phyloP scores from a whole-genome alignment of 2,113 vertebrate species.

The Oenanthe melanoleuca region DNA sequence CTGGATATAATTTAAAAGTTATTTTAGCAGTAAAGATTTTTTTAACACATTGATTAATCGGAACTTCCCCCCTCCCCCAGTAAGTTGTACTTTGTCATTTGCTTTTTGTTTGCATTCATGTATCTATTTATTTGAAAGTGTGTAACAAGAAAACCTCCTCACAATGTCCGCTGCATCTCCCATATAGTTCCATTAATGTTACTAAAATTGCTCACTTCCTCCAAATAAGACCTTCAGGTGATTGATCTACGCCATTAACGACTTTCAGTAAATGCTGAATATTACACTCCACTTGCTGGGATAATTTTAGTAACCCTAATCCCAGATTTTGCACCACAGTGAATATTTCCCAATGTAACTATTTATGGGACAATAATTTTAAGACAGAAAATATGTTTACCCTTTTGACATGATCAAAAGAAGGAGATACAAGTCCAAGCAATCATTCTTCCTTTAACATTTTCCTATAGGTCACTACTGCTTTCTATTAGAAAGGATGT shows the following conservation, averaged over 20 bases:
- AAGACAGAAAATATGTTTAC: not conserved
- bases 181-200: not conserved
- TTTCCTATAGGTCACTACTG: not conserved
- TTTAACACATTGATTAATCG: not conserved
- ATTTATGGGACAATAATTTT: not conserved
- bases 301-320: constrained; percentile 47
- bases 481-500: not conserved
- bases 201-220: constrained; percentile 31
- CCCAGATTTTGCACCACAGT: constrained; percentile 14
- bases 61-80: too few species aligned
- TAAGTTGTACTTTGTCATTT: not conserved
- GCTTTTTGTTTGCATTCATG: not conserved
- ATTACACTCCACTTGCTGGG: not conserved
- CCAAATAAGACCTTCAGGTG: constrained; percentile 9
- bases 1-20: not conserved
- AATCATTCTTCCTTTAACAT: not conserved
- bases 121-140: not conserved
- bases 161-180: not conserved
- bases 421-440: not conserved
- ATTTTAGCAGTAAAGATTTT: not conserved
- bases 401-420: not conserved
- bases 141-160: not conserved
- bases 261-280: constrained; percentile 37
- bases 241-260: constrained; percentile 38
- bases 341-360: not conserved